A percentile compares a stretch with the other conserved stretches of the same genome.
Evolutionary conservation across 37 sponge, comb jelly and placozoan species (phyloP).

Genomic region (Hexactinellida sp.): DNA sequence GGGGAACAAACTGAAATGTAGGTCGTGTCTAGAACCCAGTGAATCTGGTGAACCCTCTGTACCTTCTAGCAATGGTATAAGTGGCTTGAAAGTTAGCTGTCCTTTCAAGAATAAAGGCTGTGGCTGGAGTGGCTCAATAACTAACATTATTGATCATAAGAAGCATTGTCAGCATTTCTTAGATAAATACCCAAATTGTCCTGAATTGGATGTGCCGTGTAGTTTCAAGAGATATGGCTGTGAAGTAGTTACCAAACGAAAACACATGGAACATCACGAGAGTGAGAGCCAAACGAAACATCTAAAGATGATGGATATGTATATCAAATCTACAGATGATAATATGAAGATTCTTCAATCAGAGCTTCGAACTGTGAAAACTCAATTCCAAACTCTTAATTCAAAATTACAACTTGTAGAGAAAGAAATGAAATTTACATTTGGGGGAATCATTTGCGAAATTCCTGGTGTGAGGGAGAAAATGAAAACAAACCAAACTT

Average conservation of each 20-base stretch:
- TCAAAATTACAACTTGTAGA: background rate
- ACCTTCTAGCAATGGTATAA: background rate
- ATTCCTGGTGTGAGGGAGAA: background rate
- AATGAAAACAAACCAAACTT: background rate
- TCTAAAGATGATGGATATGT: background rate
- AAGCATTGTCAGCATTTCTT: background rate
- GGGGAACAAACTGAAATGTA: background rate
- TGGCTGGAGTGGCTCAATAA: background rate
- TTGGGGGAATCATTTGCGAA: background rate
- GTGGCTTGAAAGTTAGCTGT: background rate
- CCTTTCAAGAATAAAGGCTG: background rate
- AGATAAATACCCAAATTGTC: background rate
- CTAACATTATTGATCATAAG: background rate
- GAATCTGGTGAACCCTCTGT: background rate
- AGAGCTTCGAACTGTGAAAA: too few relatives aligned
- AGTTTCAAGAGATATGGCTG: background rate
- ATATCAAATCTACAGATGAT: background rate
- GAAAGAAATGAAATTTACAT: background rate
- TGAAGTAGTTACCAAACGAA: background rate
- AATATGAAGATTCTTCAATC: too few relatives aligned
- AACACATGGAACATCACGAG: background rate
- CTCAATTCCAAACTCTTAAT: background rate
- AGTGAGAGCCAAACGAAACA: background rate
- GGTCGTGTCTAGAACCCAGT: background rate
- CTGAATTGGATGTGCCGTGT: background rate